These are phyloP conservation scores for Manacus vitellinus DNA, from an alignment of 2,113 vertebrate species.

Conservation along the genomic window DNA sequence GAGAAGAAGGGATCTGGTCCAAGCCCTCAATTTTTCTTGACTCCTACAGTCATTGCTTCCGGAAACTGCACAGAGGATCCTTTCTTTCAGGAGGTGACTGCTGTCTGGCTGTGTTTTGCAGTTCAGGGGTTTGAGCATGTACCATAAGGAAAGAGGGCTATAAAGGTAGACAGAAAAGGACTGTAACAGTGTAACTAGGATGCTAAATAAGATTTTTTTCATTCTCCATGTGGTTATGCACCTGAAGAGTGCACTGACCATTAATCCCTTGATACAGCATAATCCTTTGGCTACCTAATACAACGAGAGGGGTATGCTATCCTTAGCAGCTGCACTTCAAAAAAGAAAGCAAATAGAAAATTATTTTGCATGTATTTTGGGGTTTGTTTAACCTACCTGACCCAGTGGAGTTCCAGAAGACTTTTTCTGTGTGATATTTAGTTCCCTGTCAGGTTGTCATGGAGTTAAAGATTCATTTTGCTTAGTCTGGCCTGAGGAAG, in stretches of 20 bases:
- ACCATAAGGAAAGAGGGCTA: background rate
- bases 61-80: background rate
- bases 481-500: background rate
- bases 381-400: background rate
- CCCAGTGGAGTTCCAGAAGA: background rate
- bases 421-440: background rate
- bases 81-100: background rate
- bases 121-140: background rate
- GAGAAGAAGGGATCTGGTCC: background rate
- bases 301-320: background rate
- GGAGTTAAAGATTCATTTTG: background rate
- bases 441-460: background rate
- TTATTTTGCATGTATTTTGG: background rate
- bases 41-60: background rate
- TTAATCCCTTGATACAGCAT: background rate
- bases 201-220: background rate
- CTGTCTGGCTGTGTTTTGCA: background rate
- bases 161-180: background rate
- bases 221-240: background rate
- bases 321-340: background rate
- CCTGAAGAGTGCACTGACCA: background rate
- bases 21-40: background rate
- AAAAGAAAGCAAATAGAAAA: background rate
- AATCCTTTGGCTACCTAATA: background rate
- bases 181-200: background rate